Conservation (phyloP, 1,140 invertebrate genomes). For the Drosophila ananassae region DNA sequence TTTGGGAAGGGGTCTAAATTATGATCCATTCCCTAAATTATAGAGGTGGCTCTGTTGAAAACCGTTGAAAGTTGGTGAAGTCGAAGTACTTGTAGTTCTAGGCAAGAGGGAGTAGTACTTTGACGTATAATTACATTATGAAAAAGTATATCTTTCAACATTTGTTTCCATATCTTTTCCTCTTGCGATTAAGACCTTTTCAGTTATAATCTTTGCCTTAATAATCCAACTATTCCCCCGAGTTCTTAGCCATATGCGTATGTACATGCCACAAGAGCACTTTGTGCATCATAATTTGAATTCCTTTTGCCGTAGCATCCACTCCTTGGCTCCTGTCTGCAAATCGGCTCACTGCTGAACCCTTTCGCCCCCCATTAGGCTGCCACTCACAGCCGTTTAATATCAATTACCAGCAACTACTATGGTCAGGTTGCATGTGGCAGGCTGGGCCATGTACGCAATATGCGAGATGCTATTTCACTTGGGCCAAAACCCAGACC, state of each 20-base stretch:
- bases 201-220: neutral
- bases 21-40: conserved; percentile 5
- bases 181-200: no score
- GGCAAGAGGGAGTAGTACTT: no score
- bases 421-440: conserved; percentile 11
- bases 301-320: conserved; percentile 26
- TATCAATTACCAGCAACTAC: conserved; percentile 69
- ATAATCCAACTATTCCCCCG: neutral
- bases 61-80: neutral
- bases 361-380: conserved; percentile 34
- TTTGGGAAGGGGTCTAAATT: neutral
- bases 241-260: neutral
- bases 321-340: neutral
- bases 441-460: neutral
- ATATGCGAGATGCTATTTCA: conserved; percentile 14
- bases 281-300: conserved; percentile 39
- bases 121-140: no score
- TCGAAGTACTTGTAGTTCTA: no score
- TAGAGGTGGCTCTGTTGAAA: neutral
- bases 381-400: conserved; percentile 48
- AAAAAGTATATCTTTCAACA: no score
- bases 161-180: no score
- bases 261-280: conserved; percentile 5
- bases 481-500: conserved; percentile 25
- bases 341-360: conserved; percentile 13